Evolutionary conservation across 2,888 invertebrate species (phyloP), one percentile per base, ranked within the genome.

Genomic region (Andrena dorsata): DNA sequence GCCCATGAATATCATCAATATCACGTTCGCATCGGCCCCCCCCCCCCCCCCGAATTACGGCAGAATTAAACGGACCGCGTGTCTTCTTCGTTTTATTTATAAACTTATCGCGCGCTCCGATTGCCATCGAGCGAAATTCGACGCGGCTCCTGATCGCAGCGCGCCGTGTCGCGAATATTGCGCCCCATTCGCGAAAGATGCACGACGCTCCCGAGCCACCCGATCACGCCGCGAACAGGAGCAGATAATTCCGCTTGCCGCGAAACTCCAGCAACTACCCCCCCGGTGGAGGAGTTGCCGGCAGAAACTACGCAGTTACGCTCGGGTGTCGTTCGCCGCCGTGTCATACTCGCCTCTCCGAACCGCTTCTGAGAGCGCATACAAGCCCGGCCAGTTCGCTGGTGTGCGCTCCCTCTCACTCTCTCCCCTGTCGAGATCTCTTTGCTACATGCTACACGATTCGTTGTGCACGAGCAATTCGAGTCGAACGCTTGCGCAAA

Each of bases 271-370:
- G 51, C 75, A 80, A 74, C 85, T 76, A 83, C 88, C 88, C 89
- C 82, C 83, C 79, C 56, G 26, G 56, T 23, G 56, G 77, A 71
- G 74, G 68, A 86, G 84, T 64, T 66, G 69, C 71, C 63, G 79
- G 87, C 89, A 88, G 91, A 90, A 92, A 92, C 92, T 92, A 92
- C 92, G 92, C 92, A 92, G 92, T 92, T 92, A 91, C 90, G 87
- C 86, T 90, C 89, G 89, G 87, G 89, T 91, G 90, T 90, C 90
- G 89, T 83, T 85, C 77, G 16, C 4, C 20, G 80, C 76, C 80
- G 82, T 86, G 89, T 88, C 88, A 84, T 83, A 89, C 89, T 85
- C 84, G 90, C 79, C 82, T 88, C 79, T 73, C 72, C 84, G 68
- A 80, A 66, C 69, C 70, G 78, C 70, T 78, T 71, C 56, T 56